These are phyloP conservation scores for Mesembrinibis cayennensis DNA, from an alignment of 2,113 vertebrate species.

Conservation along the genomic window DNA sequence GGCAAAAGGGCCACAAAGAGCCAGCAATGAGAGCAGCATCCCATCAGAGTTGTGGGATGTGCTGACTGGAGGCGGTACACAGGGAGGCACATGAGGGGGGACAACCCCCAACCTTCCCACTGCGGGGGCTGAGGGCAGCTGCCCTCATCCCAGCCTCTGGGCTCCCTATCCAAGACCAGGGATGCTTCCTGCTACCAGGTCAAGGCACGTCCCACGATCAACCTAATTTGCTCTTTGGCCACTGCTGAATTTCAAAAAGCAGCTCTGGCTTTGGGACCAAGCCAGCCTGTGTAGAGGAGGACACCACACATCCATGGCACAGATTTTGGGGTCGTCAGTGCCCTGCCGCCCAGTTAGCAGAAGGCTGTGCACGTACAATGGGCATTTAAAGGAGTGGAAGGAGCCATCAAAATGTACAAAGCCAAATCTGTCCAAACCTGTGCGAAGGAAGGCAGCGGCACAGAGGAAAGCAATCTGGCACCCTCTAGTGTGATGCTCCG, in stretches of 20 bases:
- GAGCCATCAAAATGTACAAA: background rate
- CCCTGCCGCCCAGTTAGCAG: background rate
- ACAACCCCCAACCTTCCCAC: background rate
- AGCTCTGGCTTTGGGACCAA: background rate
- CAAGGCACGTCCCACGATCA: background rate
- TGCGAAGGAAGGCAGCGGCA: background rate
- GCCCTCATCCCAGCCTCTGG: background rate
- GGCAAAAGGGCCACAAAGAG: background rate
- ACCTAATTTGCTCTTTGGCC: background rate
- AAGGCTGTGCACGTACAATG: background rate
- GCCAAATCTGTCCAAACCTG: background rate
- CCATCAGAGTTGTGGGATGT: background rate
- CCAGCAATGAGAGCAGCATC: background rate
- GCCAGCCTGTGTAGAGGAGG: background rate
- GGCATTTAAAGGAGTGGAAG: background rate
- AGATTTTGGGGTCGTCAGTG: fast-evolving
- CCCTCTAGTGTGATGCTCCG: constrained; percentile 57
- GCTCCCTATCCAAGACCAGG: background rate
- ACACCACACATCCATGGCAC: fast-evolving
- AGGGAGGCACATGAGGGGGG: background rate
- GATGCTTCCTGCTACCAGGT: background rate
- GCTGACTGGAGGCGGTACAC: background rate
- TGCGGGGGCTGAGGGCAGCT: background rate
- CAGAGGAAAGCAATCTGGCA: constrained; percentile 55
- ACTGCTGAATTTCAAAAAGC: background rate